Base-by-base conservation (phyloP, 92 coral and sea anemone species). In the Phenganax stokvisi region DNA sequence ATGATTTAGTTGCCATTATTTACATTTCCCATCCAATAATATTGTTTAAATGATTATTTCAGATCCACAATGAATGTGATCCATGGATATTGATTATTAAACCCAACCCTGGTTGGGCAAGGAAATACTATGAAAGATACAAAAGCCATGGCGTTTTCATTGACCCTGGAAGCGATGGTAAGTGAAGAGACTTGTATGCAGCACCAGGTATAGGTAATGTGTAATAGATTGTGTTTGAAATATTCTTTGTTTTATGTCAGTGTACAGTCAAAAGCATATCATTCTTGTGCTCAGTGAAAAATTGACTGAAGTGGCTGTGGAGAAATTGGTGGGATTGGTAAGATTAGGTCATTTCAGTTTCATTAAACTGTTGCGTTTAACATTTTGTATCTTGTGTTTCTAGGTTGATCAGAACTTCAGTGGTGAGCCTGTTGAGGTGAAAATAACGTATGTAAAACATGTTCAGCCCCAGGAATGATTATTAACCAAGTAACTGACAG, bases 101-200 rank as follows among this genome's bases (percentile, higher is more conserved):
- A 25, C 92, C 90, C 29, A 87, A 89, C 0, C 88, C 83, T 60
- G 72, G 87, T 2, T 84, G 79, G 75, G 97, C 97, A 12, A 77
- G 88, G 61, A 83, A 71, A 63, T 54, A 85, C 3, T 72, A 25
- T 10, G 75, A 85, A 54, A 87, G 78, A 80, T 62, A 85, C 66
- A 69, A 54, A 9, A 84, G 72, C 47, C 57, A 76, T 37, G 88
- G 88, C 28, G 84, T 47, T 54, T 91, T 91, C 30, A 60, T 91
- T 53, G 86, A 91, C 57, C 97, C 97, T 29, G 89, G 91, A 63
- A 91, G 97, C 86, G 74, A 83, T 37, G 88, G 97, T 91, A 61
- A 69, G 87, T 59, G 30, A n/a, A 13, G 8, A 9, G 20, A 25
- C 8, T 44, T 37, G 20, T 47, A 47, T 55, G 15, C 74, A 57